phyloP scores from a whole-genome alignment of 2,888 invertebrate species.

The Phalera bucephala region DNA sequence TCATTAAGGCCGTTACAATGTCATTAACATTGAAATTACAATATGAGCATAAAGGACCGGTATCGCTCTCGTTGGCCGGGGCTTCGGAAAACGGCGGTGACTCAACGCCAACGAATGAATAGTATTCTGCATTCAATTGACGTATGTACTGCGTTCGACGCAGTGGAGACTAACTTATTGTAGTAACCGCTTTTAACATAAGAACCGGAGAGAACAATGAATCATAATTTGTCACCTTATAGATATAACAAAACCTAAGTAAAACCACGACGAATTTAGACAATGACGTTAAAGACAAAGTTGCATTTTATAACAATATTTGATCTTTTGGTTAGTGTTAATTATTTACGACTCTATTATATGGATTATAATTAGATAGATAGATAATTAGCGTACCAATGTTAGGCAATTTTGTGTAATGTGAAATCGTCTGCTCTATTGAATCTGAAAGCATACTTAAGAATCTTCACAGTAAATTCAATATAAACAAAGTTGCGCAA shows the following conservation, averaged over 20 bases:
- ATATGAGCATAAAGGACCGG: conserved; percentile 26
- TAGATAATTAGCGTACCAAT: too few relatives aligned
- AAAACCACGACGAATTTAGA: conserved; percentile 23
- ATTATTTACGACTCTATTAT: background rate
- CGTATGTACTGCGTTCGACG: conserved; percentile 47
- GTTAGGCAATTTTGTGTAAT: too few relatives aligned
- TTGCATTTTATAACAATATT: conserved; percentile 11
- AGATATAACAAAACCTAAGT: conserved; percentile 24
- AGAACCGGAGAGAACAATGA: conserved; percentile 45
- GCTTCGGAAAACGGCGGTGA: conserved; percentile 59
- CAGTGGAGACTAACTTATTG: conserved; percentile 52
- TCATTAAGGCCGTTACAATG: conserved; percentile 11
- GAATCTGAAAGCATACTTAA: too few relatives aligned
- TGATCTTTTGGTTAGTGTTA: background rate
- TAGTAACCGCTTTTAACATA: conserved; percentile 47
- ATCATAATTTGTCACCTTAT: conserved; percentile 44
- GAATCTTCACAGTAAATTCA: too few relatives aligned
- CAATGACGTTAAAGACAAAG: conserved; percentile 10
- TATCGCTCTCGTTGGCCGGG: conserved; percentile 33
- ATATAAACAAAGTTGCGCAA: background rate
- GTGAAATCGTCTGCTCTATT: too few relatives aligned
- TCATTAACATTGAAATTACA: conserved; percentile 22
- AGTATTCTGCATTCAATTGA: conserved; percentile 66
- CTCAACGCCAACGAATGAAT: conserved; percentile 64
- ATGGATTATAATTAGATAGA: too few relatives aligned